phyloP scores from a whole-genome alignment of 2,113 vertebrate species.

The Rhabdomys dilectus region DNA sequence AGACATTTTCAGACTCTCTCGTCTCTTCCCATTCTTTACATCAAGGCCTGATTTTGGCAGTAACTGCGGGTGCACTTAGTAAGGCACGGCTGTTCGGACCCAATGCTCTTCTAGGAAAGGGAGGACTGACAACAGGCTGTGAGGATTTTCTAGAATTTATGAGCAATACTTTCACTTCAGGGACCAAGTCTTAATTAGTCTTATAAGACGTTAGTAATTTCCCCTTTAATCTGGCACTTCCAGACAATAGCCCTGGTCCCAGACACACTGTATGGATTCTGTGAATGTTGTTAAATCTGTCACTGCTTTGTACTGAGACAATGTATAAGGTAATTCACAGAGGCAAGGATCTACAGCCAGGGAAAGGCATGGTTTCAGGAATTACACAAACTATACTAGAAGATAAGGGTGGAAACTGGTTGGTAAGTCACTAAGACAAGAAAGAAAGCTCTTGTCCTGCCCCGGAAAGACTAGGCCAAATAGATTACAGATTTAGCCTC shows the following conservation, averaged over 20 bases:
- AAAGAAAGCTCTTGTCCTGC: slow-evolving; percentile 5
- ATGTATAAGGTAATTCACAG: background rate
- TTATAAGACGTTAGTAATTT: background rate
- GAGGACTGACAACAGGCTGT: background rate
- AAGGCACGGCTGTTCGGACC: too few relatives aligned
- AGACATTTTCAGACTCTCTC: background rate
- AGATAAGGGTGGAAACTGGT: background rate
- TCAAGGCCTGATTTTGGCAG: background rate
- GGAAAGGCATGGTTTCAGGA: background rate
- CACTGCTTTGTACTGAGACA: background rate
- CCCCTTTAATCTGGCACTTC: background rate
- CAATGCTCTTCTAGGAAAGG: background rate
- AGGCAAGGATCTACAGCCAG: background rate
- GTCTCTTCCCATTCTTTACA: background rate
- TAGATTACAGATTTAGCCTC: background rate
- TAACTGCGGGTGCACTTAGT: background rate
- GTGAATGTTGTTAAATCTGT: background rate
- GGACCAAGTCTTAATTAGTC: background rate
- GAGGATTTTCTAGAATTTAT: background rate
- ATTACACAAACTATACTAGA: background rate
- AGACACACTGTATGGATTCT: background rate
- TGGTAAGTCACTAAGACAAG: slow-evolving; percentile 7
- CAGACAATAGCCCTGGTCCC: background rate
- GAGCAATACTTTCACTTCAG: background rate
- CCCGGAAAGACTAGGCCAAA: background rate